A percentile compares a stretch with the other conserved stretches of the same genome.
These are phyloP conservation scores for Emberiza fucata DNA, from an alignment of 2,113 vertebrate genomes.

Conservation along the genomic window DNA sequence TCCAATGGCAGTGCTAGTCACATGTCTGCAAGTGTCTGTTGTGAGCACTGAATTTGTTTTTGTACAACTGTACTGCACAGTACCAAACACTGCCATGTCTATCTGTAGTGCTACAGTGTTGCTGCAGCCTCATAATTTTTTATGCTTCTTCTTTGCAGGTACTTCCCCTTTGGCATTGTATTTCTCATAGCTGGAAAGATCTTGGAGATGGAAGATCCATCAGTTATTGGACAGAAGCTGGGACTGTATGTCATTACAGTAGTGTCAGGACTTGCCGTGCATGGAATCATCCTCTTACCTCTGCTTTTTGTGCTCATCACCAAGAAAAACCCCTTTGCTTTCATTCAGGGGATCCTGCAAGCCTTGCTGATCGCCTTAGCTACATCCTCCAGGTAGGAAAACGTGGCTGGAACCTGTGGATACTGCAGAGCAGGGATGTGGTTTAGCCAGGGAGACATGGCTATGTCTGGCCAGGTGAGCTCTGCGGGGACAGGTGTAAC, in stretches of 20 bases:
- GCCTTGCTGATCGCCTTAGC: constrained; percentile 88
- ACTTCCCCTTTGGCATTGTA: constrained; percentile 89
- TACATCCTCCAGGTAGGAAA: constrained; percentile 84
- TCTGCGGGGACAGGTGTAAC: not conserved
- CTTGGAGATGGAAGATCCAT: constrained; percentile 86
- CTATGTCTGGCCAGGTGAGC: rapidly evolving
- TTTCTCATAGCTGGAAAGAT: constrained; percentile 89
- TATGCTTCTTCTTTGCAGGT: constrained; percentile 67
- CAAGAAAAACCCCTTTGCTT: constrained; percentile 82
- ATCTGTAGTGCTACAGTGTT: not conserved
- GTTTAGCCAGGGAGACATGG: not conserved
- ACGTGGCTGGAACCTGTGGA: rapidly evolving
- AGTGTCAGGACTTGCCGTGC: constrained; percentile 78
- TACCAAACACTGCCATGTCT: not conserved
- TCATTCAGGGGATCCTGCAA: constrained; percentile 84
- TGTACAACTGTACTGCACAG: rapidly evolving
- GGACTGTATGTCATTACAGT: constrained; percentile 86
- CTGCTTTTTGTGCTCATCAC: constrained; percentile 81
- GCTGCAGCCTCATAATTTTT: not conserved
- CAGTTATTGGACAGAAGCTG: constrained; percentile 77
- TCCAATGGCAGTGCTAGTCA: rapidly evolving
- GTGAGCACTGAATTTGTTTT: not conserved
- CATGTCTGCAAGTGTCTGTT: rapidly evolving
- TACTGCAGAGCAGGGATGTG: too few species aligned
- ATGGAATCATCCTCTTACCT: constrained; percentile 79